Evolutionary conservation across 2,888 invertebrate genomes (phyloP).

Genomic region (Icerya purchasi): DNA sequence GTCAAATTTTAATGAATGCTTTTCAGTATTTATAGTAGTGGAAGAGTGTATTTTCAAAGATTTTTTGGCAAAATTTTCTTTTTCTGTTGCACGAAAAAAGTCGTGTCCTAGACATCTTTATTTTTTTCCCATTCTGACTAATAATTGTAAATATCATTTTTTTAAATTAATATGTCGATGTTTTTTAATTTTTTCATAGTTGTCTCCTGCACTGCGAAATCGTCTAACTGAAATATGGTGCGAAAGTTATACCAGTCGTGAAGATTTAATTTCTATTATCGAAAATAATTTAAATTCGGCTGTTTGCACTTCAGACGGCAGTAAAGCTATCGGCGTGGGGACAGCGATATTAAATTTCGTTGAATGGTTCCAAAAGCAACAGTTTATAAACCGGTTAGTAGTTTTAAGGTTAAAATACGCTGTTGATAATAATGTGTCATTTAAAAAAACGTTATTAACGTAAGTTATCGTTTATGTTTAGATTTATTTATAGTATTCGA

Average conservation of each 20-base stretch:
- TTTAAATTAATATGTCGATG: no score
- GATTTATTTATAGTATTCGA: slow-evolving; percentile 41
- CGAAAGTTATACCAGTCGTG: slow-evolving; percentile 43
- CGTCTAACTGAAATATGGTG: slow-evolving; percentile 99
- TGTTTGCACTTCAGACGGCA: slow-evolving; percentile 32
- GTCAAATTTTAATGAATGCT: neutral
- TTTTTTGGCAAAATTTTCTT: neutral
- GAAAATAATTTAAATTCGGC: slow-evolving; percentile 47
- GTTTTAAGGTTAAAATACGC: neutral
- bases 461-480: neutral
- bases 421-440: neutral
- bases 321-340: slow-evolving; percentile 37
- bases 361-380: slow-evolving; percentile 46
- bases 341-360: slow-evolving; percentile 56
- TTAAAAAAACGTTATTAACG: neutral
- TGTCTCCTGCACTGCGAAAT: slow-evolving; percentile 90
- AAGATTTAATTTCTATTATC: slow-evolving; percentile 60
- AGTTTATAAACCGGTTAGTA: slow-evolving; percentile 38
- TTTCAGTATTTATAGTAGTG: neutral
- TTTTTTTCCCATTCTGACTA: no score
- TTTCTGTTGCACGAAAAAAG: neutral
- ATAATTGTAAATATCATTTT: no score
- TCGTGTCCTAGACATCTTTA: no score
- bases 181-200: slow-evolving; percentile 23
- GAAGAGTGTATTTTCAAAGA: neutral